Evolutionary conservation across 2,797 vertebrate species (phyloP), one percentile per base, ranked within the genome.

Genomic region (Euthynnus affinis): DNA sequence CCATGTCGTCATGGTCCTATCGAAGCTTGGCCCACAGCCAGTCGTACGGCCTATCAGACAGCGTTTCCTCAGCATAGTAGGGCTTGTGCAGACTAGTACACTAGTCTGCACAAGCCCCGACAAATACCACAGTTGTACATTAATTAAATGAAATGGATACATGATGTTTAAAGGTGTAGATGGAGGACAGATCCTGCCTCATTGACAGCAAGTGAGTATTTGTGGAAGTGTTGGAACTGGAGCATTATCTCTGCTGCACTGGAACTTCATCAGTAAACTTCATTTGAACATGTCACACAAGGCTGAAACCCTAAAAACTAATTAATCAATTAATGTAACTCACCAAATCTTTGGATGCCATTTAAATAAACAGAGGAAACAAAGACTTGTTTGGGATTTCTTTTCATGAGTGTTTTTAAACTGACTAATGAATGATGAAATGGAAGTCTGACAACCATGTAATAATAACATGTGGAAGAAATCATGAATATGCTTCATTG

Each of bases 1-100:
- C 71, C 48, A 37, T 8, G 29, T 77, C 74, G 76, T 77, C 77
- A 8, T 6, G 62, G 57, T 52, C 18, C 68, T 46, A 62, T 83
- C 75, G 57, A 67, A 71, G 56, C 37, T 58, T 48, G 74, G 73
- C 65, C 40, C 37, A 44, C 20, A 57, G 75, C 77, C 79, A 75
- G 37, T 5, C 0, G 6, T 55, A 55, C 56, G 44, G 32, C 65
- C 55, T 59, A 20, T 25, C 18, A 60, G 51, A 68, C 70, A 68
- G 70, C 64, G 37, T 68, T 52, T 77, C n/a, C 15, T 49, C 46
- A 14, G 52, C 22, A 29, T 9, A 34, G 46, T 32, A 55, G n/a
- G n/a, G n/a, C n/a, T n/a, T 3, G 29, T 27, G 46, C 29, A 27
- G 59, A 42, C n/a, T 40, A 73, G 63, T 9, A 63, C 53, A 56